phyloP scores from a whole-genome alignment of 2,113 vertebrate genomes.

The Megalops atlanticus region DNA sequence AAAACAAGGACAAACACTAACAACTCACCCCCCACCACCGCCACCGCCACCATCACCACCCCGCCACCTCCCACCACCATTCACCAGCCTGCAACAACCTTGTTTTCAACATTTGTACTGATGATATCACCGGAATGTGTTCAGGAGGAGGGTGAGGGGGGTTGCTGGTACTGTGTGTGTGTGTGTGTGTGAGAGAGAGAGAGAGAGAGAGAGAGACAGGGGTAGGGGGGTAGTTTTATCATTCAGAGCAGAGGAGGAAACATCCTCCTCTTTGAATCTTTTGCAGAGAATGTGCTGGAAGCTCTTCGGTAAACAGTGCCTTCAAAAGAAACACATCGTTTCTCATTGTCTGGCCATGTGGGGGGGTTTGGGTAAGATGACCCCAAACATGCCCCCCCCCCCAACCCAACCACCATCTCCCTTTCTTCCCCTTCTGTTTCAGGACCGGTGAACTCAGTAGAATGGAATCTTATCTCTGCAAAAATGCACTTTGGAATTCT shows the following conservation, averaged over 20 bases:
- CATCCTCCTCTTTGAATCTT: slow-evolving; percentile 13
- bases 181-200: slow-evolving; percentile 31
- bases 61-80: slow-evolving; percentile 33
- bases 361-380: not conserved
- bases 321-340: slow-evolving; percentile 29
- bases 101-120: slow-evolving; percentile 51
- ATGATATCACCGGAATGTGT: slow-evolving; percentile 55
- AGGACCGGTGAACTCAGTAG: slow-evolving; percentile 59
- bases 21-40: slow-evolving; percentile 15
- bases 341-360: slow-evolving; percentile 32
- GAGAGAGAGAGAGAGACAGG: not conserved
- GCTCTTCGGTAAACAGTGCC: slow-evolving; percentile 32
- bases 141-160: slow-evolving; percentile 37
- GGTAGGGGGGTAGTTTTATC: slow-evolving; percentile 31
- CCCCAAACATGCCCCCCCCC: slow-evolving; percentile 22
- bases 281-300: slow-evolving; percentile 31
- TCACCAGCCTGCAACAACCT: slow-evolving; percentile 48
- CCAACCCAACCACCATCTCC: slow-evolving; percentile 27
- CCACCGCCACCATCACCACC: slow-evolving; percentile 24
- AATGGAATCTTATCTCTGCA: slow-evolving; percentile 67
- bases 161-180: slow-evolving; percentile 27
- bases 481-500: slow-evolving; percentile 62
- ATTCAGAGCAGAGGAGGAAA: slow-evolving; percentile 27
- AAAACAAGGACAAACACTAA: slow-evolving; percentile 26
- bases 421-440: slow-evolving; percentile 23